phyloP scores from a whole-genome alignment of 35 echinoderm and acorn worm species.

The Eucidaris tribuloides region DNA sequence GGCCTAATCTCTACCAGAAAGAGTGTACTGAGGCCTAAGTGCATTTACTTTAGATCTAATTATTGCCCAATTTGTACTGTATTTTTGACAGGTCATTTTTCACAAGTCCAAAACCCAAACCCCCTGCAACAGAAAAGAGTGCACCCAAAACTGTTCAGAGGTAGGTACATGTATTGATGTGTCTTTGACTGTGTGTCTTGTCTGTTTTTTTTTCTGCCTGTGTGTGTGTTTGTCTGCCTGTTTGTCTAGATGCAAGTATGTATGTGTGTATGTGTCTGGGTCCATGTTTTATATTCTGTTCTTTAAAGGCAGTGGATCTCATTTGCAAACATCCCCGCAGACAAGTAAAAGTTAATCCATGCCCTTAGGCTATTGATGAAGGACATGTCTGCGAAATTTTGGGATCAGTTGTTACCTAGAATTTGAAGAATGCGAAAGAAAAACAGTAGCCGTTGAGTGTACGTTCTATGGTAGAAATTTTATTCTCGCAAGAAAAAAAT shows the following conservation, averaged over 20 bases:
- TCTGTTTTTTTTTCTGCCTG: background rate
- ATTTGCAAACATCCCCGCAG: too few relatives aligned
- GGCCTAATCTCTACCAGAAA: background rate
- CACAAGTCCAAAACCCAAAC: conserved; percentile 1
- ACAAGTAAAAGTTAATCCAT: too few relatives aligned
- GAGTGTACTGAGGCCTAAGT: background rate
- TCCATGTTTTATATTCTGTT: background rate
- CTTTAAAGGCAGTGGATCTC: background rate
- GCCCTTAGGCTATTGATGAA: too few relatives aligned
- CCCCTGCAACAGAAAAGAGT: background rate
- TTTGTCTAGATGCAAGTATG: background rate
- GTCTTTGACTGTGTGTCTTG: background rate
- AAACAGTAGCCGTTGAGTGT: too few relatives aligned
- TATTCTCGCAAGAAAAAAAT: too few relatives aligned
- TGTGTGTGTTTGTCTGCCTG: background rate
- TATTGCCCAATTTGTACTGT: background rate
- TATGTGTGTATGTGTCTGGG: background rate
- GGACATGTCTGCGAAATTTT: too few relatives aligned
- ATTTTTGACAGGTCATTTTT: conserved; percentile 11
- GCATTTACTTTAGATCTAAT: background rate
- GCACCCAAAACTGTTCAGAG: background rate
- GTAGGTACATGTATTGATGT: background rate
- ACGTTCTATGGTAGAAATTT: too few relatives aligned
- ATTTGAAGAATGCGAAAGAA: too few relatives aligned
- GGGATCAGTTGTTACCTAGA: too few relatives aligned